Percentiles rank a stretch among this genome's conserved stretches.
Evolutionary conservation across 35 echinoderm and acorn worm species (phyloP).

Genomic region (Ophioderma brevispina): DNA sequence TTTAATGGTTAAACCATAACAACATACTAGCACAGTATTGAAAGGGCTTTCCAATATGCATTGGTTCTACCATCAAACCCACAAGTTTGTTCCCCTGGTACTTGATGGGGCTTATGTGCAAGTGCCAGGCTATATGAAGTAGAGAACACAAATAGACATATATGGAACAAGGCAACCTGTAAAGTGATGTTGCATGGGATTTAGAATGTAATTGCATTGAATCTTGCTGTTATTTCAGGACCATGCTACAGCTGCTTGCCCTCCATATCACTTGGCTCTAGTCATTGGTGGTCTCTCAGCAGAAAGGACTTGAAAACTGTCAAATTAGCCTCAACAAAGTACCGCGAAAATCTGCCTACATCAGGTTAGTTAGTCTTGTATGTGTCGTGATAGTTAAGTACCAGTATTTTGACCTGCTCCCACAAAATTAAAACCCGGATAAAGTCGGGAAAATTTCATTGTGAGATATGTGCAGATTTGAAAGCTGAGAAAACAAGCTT

Average conservation of each 20-base stretch:
- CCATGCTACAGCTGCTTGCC: slow-evolving; percentile 89
- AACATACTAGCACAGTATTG: background rate
- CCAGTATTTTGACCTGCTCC: too few relatives aligned
- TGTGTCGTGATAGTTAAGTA: too few relatives aligned
- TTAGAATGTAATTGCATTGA: too few relatives aligned
- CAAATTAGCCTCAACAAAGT: slow-evolving; percentile 95
- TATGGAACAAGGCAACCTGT: background rate
- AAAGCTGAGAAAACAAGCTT: too few relatives aligned
- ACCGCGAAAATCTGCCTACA: slow-evolving; percentile 82
- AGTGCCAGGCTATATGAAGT: too few relatives aligned
- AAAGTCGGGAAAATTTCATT: too few relatives aligned
- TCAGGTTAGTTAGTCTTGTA: slow-evolving; percentile 83
- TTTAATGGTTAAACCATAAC: background rate
- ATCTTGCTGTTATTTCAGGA: slow-evolving; percentile 58
- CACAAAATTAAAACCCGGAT: too few relatives aligned
- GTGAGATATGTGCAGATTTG: too few relatives aligned
- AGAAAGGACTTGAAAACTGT: slow-evolving; percentile 97
- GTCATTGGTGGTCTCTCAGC: slow-evolving; percentile 95
- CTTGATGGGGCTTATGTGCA: too few relatives aligned
- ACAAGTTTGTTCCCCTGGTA: too few relatives aligned
- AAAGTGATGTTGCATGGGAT: background rate
- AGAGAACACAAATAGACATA: background rate
- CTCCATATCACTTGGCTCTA: slow-evolving; percentile 88
- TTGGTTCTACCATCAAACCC: too few relatives aligned
- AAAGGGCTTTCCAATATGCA: too few relatives aligned